Conservation (phyloP, 1,140 invertebrate genomes). For the Acromyrmex charruanus region DNA sequence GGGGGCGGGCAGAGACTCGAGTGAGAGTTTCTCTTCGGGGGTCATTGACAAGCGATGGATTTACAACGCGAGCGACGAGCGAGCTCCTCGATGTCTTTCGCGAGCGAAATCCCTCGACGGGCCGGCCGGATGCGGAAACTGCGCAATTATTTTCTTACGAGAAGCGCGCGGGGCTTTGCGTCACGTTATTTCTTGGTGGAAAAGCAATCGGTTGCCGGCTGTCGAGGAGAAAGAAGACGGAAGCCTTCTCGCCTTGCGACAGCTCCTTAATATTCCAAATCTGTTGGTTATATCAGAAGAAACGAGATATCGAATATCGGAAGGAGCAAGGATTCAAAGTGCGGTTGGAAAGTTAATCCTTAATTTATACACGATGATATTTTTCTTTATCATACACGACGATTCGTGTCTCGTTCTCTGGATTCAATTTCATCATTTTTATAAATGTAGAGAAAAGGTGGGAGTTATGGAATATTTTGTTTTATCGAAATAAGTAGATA, state of each 20-base stretch:
- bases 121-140: constrained; percentile 52
- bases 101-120: constrained; percentile 36
- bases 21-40: constrained; percentile 71
- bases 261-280: constrained; percentile 14
- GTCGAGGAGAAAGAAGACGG: not conserved
- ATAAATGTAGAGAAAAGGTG: too few relatives aligned
- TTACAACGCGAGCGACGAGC: constrained; percentile 57
- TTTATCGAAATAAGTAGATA: too few relatives aligned
- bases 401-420: too few relatives aligned
- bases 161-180: constrained; percentile 25
- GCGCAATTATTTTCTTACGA: constrained; percentile 54
- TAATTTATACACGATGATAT: too few relatives aligned
- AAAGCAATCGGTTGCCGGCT: constrained; percentile 31
- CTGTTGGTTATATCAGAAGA: not conserved
- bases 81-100: constrained; percentile 22
- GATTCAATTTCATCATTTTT: too few relatives aligned
- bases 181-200: constrained; percentile 8
- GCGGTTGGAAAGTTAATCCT: not conserved
- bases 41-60: constrained; percentile 74
- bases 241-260: not conserved
- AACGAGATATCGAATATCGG: not conserved
- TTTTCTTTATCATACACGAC: too few relatives aligned
- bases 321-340: not conserved
- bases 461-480: too few relatives aligned
- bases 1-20: not conserved